Evolutionary conservation across 2,888 invertebrate species (phyloP), one percentile per base, ranked within the genome.

Genomic region (Eupithecia insigniata): DNA sequence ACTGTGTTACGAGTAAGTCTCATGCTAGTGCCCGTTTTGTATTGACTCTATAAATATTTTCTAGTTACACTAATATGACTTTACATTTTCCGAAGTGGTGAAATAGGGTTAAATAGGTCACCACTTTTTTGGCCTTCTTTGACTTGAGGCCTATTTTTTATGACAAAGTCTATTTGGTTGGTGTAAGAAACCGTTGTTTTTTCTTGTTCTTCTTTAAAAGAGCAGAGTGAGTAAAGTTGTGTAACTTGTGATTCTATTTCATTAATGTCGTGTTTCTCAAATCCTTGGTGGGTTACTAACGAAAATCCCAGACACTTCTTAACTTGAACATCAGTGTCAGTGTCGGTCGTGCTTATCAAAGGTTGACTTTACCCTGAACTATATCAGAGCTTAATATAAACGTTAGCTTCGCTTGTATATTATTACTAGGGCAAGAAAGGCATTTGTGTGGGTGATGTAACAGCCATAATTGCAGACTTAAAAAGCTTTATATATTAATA

Each of bases 361-460:
- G 18, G 60, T 60, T 58, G 16, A 58, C 12, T 60, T 30, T 60
- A 30, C 10, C 7, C 8, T 60, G 10, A 60, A 18, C 18, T 71
- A 51, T 51, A 67, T 68, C 66, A 28, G 32, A 79, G 71, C 78
- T 66, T 76, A 81, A 81, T 58, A 67, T 28, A 71, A 64, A 64
- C 43, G 80, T 85, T 81, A 83, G 88, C 85, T 89, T 89, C 78
- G 87, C 88, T 88, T 88, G 2, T 61, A 76, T 80, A 77, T 82
- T 79, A 55, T 55, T 55, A 55, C 4, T 22, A 55, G 72, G 77
- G 76, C 39, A 36, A 77, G 77, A 72, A 77, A 86, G 80, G 83
- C 84, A 85, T 86, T 86, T 86, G 82, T 86, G 85, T 87, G 90
- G 91, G 92, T 92, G 87, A 93, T 93, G 93, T 94, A 93, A 94